phyloP scores from a whole-genome alignment of 2,113 vertebrate species.

The Rhynchopsitta pachyrhyncha region DNA sequence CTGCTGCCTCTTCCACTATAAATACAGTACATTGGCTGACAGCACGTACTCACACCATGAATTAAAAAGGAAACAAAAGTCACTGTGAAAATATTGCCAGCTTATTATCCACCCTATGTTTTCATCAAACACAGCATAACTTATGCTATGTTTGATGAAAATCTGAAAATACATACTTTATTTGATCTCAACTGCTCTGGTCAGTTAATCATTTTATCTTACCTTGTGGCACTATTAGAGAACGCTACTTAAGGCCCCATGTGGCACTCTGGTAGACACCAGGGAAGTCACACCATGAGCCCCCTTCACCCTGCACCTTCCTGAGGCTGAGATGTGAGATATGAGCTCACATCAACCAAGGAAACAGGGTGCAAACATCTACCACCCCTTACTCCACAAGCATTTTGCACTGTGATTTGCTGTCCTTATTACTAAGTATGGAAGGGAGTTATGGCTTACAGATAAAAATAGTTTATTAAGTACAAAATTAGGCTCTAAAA shows the following conservation, averaged over 20 bases:
- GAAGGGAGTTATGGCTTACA: fast-evolving
- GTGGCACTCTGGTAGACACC: not conserved
- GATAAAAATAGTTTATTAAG: not conserved
- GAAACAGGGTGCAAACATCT: not conserved
- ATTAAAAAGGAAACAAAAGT: not conserved
- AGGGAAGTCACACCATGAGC: not conserved
- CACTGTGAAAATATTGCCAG: not conserved
- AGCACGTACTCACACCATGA: not conserved
- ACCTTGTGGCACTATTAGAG: not conserved
- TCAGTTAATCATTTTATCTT: not conserved
- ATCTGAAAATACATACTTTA: not conserved
- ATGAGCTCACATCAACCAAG: not conserved
- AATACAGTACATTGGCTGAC: not conserved
- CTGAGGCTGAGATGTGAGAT: not conserved
- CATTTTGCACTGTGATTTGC: not conserved
- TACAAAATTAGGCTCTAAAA: not conserved
- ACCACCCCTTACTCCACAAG: fast-evolving
- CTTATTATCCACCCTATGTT: not conserved
- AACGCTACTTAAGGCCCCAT: not conserved
- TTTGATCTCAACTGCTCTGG: not conserved
- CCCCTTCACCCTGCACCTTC: not conserved
- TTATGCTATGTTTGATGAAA: not conserved
- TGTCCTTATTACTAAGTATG: not conserved
- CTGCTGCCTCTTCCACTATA: not conserved
- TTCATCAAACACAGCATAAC: not conserved